Base-by-base conservation (phyloP, 2,888 invertebrate species). In the Linyphia triangularis region DNA sequence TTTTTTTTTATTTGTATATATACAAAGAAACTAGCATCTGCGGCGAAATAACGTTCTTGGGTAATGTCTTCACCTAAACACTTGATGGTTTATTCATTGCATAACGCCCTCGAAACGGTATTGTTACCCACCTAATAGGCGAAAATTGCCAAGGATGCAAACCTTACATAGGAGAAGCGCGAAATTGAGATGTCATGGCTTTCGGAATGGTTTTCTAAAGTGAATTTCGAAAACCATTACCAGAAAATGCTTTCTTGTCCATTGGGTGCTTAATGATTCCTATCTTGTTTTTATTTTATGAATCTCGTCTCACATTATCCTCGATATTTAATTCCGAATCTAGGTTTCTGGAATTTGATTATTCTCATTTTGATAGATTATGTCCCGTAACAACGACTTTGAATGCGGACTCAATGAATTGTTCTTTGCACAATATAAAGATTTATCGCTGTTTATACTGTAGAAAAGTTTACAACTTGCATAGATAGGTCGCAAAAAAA, bases 141-240 rank as follows among this genome's bases (percentile, higher is more conserved):
- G 57, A 22, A 59, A 57, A 75, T 59, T 59, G 59, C 75, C 33
- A 4, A 22, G 19, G 70, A 70, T 70, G 70, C 26, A n/a, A 43
- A 16, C 28, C 33, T 51, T 59, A 59, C 6, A 33, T 75, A 59
- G 33, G 2, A 33, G 33, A 10, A 13, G 59, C 10, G 51, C 26
- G 33, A 61, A 75, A 75, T 75, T 75, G 75, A 75, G 59, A 59
- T 57, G 59, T 75, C 59, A 75, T 75, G 33, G 51, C 51, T 72
- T 33, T 72, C n/a, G 28, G 28, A 75, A 28, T 59, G 75, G 33
- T 9, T 33, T 13, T 75, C 33, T 24, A 75, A 75, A 59, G 33
- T 59, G 61, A 59, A 75, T 75, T 70, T 70, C 67, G 70, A 70
- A 70, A 70, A 43, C 40, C 40, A 40, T 70, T 70, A 37, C n/a